These are phyloP conservation scores for Lagria hirta DNA, from an alignment of 2,888 invertebrate genomes.

Conservation along the genomic window DNA sequence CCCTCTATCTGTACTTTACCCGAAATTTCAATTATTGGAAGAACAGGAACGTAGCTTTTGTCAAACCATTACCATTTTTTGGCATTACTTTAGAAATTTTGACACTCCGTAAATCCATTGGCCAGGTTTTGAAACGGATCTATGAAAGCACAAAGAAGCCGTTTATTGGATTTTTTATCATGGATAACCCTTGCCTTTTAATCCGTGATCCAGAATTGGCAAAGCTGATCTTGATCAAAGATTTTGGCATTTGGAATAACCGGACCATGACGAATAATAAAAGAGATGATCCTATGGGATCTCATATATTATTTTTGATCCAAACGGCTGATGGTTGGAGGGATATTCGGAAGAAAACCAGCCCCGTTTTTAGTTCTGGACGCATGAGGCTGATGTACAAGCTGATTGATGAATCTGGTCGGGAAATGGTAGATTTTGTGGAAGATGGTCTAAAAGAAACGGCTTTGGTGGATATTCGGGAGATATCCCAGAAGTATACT, in stretches of 20 bases:
- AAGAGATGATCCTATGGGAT: conserved; percentile 49
- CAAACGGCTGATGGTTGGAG: conserved; percentile 58
- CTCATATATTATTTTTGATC: conserved; percentile 50
- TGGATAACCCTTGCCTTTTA: conserved; percentile 53
- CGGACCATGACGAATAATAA: conserved; percentile 52
- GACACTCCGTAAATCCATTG: conserved; percentile 42
- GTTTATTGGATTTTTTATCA: conserved; percentile 53
- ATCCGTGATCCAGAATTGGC: conserved; percentile 54
- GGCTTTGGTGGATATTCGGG: conserved; percentile 21
- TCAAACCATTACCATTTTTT: conserved; percentile 49
- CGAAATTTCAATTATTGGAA: conserved; percentile 54
- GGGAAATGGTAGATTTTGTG: conserved; percentile 33
- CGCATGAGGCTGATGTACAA: conserved; percentile 57
- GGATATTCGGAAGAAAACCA: conserved; percentile 54
- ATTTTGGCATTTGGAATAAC: conserved; percentile 54
- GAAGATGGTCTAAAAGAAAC: conserved; percentile 9
- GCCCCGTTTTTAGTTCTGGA: conserved; percentile 57
- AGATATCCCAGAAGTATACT: conserved; percentile 29
- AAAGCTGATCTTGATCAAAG: conserved; percentile 52
- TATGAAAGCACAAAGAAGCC: conserved; percentile 33
- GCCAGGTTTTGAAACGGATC: conserved; percentile 24
- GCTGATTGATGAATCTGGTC: conserved; percentile 50
- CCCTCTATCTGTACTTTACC: conserved; percentile 45
- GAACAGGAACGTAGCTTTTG: conserved; percentile 47
- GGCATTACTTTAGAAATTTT: conserved; percentile 53